Evolutionary conservation across 2,113 vertebrate species (phyloP).

Genomic region (Toxotes chatareus): DNA sequence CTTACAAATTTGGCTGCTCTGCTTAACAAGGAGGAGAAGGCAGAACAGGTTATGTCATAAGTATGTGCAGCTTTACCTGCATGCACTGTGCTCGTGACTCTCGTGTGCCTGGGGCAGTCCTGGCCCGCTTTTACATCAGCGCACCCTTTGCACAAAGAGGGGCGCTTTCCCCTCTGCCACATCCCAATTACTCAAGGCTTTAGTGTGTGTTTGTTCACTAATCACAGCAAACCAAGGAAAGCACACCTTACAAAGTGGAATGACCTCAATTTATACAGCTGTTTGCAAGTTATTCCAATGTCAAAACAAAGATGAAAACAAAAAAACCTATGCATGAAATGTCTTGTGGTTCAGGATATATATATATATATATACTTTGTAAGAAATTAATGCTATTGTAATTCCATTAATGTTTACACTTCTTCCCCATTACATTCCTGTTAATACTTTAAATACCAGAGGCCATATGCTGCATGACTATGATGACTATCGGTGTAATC

Average conservation of each 20-base stretch:
- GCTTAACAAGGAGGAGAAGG: conserved; percentile 9
- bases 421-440: conserved; percentile 67
- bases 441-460: conserved; percentile 64
- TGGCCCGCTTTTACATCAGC: conserved; percentile 59
- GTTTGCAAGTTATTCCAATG: conserved; percentile 75
- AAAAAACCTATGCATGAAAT: conserved; percentile 84
- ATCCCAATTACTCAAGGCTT: conserved; percentile 65
- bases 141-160: conserved; percentile 63
- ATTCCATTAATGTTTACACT: conserved; percentile 78
- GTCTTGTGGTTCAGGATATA: conserved; percentile 82
- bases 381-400: conserved; percentile 72
- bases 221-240: conserved; percentile 77
- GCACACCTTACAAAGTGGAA: conserved; percentile 83
- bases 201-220: conserved; percentile 64
- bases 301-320: conserved; percentile 63
- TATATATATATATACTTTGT: conserved; percentile 63
- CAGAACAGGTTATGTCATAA: conserved; percentile 53
- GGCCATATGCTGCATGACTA: conserved; percentile 78
- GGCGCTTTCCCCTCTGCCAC: conserved; percentile 38
- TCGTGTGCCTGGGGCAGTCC: conserved; percentile 70
- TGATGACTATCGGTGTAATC: conserved; percentile 60
- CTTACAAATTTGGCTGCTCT: conserved; percentile 30
- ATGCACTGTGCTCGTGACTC: conserved; percentile 78
- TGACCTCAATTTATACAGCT: conserved; percentile 80
- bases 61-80: conserved; percentile 79